Evolutionary conservation across 2,113 vertebrate genomes (phyloP), one percentile per base, ranked within the genome.

Genomic region (Tinamus guttatus): DNA sequence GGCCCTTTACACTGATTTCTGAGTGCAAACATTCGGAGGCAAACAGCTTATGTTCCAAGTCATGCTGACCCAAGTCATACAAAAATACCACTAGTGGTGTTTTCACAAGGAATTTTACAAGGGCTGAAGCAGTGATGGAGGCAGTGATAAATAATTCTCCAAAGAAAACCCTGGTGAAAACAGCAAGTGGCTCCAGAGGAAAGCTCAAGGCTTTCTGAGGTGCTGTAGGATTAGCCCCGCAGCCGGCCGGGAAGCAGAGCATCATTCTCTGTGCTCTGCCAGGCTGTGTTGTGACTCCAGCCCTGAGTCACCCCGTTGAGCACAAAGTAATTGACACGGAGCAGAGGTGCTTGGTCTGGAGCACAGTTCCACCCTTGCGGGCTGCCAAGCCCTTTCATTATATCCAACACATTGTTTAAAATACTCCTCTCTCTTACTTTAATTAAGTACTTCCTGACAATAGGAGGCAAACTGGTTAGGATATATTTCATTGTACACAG

Each of bases 391-490:
- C n/a, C n/a, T 49, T 71, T 84, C 79, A 74, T 82, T 73, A 21
- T 84, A 76, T 68, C 22, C 19, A 76, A n/a, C 12, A 47, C 19
- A 19, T 52, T 41, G 4, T 54, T 79, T 76, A 28, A 82, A 85
- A 88, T 71, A 87, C 22, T 81, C 62, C 59, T 27, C 92, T 88
- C 22, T 87, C 47, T 83, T 43, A n/a, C 11, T 54, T 81, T 49
- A 91, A 85, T 88, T 90, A 85, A 76, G 45, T 38, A 64, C 12
- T 77, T 89, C 41, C n/a, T 83, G 18, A 60, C 32, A 80, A 17
- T 6, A 78, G 30, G 2, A 81, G 43, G n/a, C 25, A 74, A 85
- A 63, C 11, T 83, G 18, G 41, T 34, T 69, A 13, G 22, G 36
- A 25, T 89, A 21, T 67, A 87, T 87, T 75, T 89, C 76, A 71